phyloP scores from a whole-genome alignment of 2,113 vertebrate genomes.

The Sclerurus mexicanus region DNA sequence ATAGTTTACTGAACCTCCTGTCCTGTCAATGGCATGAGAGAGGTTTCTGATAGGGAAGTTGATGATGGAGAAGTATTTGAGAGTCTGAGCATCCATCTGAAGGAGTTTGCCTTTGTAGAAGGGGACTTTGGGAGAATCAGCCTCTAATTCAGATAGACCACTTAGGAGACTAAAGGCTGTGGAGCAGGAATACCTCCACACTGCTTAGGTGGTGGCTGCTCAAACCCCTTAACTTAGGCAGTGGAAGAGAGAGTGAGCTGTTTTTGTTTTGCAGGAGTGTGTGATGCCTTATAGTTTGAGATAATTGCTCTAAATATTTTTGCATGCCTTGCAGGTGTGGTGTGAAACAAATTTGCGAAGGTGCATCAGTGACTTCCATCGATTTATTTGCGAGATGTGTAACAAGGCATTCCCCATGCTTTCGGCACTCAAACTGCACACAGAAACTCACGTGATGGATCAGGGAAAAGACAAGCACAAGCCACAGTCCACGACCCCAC shows the following conservation, averaged over 20 bases:
- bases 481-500: slow-evolving; percentile 1
- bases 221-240: not conserved
- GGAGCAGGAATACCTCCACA: not conserved
- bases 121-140: not conserved
- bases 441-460: slow-evolving; percentile 61
- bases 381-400: slow-evolving; percentile 89
- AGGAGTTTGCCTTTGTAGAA: not conserved
- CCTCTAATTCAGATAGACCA: not conserved
- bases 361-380: slow-evolving; percentile 92
- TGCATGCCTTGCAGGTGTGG: slow-evolving; percentile 84
- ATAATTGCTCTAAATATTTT: not conserved
- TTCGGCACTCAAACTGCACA: slow-evolving; percentile 86
- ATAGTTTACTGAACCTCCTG: not conserved
- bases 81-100: not conserved
- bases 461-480: slow-evolving; percentile 65
- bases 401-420: slow-evolving; percentile 96
- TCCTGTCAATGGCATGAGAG: not conserved
- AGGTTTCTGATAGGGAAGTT: not conserved
- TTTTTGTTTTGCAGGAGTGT: not conserved
- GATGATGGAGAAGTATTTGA: not conserved
- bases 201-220: not conserved
- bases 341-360: slow-evolving; percentile 94
- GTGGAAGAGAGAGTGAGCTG: not conserved
- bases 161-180: not conserved
- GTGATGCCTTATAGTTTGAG: not conserved